Conservation (phyloP, 2,888 invertebrate species). For the Ichneumoninae sp. region DNA sequence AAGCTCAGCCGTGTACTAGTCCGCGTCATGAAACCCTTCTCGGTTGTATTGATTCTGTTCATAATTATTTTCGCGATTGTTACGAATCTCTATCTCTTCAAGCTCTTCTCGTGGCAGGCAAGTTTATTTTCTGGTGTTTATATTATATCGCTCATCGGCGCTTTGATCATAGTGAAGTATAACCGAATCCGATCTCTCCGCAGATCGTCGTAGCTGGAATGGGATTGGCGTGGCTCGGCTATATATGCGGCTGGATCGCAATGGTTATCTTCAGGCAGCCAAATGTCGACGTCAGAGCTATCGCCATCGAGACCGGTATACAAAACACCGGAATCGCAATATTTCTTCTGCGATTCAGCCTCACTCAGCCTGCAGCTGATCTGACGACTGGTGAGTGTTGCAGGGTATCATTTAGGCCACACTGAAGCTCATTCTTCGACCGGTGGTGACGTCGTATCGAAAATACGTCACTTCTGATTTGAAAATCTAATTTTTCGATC, state of each 20-base stretch:
- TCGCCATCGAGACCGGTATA: slow-evolving; percentile 96
- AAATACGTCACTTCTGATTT: background rate
- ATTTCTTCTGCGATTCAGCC: slow-evolving; percentile 92
- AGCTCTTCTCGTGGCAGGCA: slow-evolving; percentile 95
- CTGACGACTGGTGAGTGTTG: slow-evolving; percentile 90
- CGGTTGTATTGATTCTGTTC: slow-evolving; percentile 91
- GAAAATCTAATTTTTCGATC: too few species aligned
- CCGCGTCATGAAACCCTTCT: slow-evolving; percentile 93
- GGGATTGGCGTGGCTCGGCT: slow-evolving; percentile 93
- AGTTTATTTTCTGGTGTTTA: slow-evolving; percentile 13
- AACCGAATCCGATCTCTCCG: slow-evolving; percentile 69
- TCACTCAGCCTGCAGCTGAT: slow-evolving; percentile 94
- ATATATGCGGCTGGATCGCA: slow-evolving; percentile 88
- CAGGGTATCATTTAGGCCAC: background rate
- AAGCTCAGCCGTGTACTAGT: slow-evolving; percentile 89
- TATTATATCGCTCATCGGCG: background rate
- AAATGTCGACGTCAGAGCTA: slow-evolving; percentile 91
- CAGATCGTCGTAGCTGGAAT: slow-evolving; percentile 93
- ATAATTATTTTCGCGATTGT: slow-evolving; percentile 94
- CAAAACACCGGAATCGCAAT: slow-evolving; percentile 98
- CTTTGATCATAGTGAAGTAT: slow-evolving; percentile 1
- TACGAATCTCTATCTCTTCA: slow-evolving; percentile 95
- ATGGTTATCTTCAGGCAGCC: slow-evolving; percentile 88
- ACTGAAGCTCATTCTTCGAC: background rate
- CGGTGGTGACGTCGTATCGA: too few species aligned